Percentiles rank a stretch among this genome's conserved stretches.
Conservation (phyloP, 2,797 vertebrate genomes). For the Notolabrus celidotus region DNA sequence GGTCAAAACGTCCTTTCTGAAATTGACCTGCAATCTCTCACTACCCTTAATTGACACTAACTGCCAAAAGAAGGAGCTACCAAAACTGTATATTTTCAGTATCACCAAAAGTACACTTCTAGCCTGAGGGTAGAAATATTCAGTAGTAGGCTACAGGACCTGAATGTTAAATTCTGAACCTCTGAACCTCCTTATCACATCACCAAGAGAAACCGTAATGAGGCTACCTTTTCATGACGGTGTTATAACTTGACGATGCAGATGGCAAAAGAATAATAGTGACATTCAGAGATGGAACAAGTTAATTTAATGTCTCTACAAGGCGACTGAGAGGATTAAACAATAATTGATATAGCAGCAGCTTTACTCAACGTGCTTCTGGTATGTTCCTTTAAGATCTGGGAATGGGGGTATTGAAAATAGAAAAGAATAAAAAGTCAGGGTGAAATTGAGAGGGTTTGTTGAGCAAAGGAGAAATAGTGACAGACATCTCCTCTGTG, state of each 20-base stretch:
- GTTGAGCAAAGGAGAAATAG: neutral
- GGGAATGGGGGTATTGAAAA: neutral
- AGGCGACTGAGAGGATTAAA: neutral
- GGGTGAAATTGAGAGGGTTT: neutral
- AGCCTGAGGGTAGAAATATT: too few relatives aligned
- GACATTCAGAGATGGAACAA: neutral
- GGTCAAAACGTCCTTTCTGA: too few relatives aligned
- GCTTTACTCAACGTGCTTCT: neutral
- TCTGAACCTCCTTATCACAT: too few relatives aligned
- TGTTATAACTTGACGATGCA: neutral
- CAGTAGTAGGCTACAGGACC: too few relatives aligned
- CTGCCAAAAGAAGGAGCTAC: too few relatives aligned
- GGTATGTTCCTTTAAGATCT: neutral
- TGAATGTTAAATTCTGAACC: too few relatives aligned
- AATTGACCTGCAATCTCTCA: too few relatives aligned
- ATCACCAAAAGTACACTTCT: too few relatives aligned
- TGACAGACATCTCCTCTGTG: neutral
- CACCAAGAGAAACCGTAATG: too few relatives aligned
- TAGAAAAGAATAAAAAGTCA: neutral
- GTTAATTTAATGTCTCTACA: neutral
- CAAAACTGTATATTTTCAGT: too few relatives aligned
- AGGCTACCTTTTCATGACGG: neutral
- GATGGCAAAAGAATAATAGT: neutral
- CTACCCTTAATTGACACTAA: too few relatives aligned
- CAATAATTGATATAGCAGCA: neutral